phyloP scores from a whole-genome alignment of 2,888 invertebrate genomes.

The Drosophila ezoana region DNA sequence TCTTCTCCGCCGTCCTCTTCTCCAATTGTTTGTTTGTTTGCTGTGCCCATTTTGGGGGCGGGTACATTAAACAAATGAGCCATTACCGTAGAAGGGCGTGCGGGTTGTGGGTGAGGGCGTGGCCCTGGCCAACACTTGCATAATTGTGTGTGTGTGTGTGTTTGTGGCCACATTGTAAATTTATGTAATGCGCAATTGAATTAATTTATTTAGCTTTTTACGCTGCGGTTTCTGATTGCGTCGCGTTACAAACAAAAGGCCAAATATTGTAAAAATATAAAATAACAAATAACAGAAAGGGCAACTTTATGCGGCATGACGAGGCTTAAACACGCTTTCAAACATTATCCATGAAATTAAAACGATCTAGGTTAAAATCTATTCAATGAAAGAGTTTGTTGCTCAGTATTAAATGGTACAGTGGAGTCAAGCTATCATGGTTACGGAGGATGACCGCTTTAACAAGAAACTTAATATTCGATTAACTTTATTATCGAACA shows the following conservation, averaged over 20 bases:
- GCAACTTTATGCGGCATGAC: neutral
- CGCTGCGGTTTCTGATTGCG: slow-evolving; percentile 46
- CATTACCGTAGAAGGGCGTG: slow-evolving; percentile 48
- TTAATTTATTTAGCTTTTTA: slow-evolving; percentile 67
- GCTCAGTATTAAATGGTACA: neutral
- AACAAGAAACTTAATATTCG: too few relatives aligned
- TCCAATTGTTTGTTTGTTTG: slow-evolving; percentile 20
- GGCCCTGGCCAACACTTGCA: slow-evolving; percentile 71
- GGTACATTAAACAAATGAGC: slow-evolving; percentile 67
- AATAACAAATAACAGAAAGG: neutral
- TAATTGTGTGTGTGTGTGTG: slow-evolving; percentile 65
- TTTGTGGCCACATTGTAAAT: slow-evolving; percentile 68
- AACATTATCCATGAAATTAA: neutral
- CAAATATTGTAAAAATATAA: slow-evolving; percentile 25
- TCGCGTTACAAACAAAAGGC: slow-evolving; percentile 36
- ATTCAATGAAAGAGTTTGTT: neutral
- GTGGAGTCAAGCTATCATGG: too few relatives aligned
- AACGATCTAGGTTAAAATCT: neutral
- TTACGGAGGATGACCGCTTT: too few relatives aligned
- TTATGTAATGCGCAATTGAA: slow-evolving; percentile 77
- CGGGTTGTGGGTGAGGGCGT: slow-evolving; percentile 10
- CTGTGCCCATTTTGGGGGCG: slow-evolving; percentile 37
- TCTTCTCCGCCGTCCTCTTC: neutral
- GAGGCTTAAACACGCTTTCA: slow-evolving; percentile 30
- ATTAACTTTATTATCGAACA: too few relatives aligned